A percentile compares a stretch with the other conserved stretches of the same genome.
Conservation (phyloP, 2,888 invertebrate genomes). For the Oxytorus armatus region DNA sequence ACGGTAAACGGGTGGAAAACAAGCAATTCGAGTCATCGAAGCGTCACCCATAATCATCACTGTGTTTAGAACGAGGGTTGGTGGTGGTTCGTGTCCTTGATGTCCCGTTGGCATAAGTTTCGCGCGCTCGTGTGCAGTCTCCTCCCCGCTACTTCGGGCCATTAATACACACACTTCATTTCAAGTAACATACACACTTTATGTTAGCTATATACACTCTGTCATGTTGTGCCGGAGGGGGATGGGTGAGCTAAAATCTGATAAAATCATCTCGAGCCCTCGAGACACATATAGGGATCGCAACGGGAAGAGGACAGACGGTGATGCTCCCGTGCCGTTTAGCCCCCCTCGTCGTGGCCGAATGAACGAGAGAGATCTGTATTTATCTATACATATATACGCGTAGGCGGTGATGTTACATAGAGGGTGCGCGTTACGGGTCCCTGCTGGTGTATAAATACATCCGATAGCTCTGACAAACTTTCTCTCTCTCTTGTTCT, state of each 20-base stretch:
- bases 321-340: slow-evolving; percentile 49
- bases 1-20: slow-evolving; percentile 84
- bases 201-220: slow-evolving; percentile 36
- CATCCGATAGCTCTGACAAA: slow-evolving; percentile 48
- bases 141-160: slow-evolving; percentile 13
- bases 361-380: slow-evolving; percentile 22
- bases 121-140: slow-evolving; percentile 24
- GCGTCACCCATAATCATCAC: slow-evolving; percentile 69
- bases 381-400: not conserved
- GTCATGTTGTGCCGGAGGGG: slow-evolving; percentile 69
- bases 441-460: slow-evolving; percentile 57
- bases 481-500: slow-evolving; percentile 53
- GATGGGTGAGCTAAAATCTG: slow-evolving; percentile 80
- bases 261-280: slow-evolving; percentile 83
- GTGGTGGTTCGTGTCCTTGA: slow-evolving; percentile 48
- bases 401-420: slow-evolving; percentile 48
- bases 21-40: slow-evolving; percentile 80
- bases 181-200: not conserved
- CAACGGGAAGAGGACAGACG: slow-evolving; percentile 42
- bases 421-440: slow-evolving; percentile 48
- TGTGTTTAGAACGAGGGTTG: slow-evolving; percentile 50
- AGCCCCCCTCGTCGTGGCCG: slow-evolving; percentile 51
- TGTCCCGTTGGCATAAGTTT: slow-evolving; percentile 58
- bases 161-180: slow-evolving; percentile 3
- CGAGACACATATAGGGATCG: slow-evolving; percentile 50